A percentile compares a stretch with the other conserved stretches of the same genome.
Conservation (phyloP, 2,113 vertebrate species). For the Bubalus kerabau region DNA sequence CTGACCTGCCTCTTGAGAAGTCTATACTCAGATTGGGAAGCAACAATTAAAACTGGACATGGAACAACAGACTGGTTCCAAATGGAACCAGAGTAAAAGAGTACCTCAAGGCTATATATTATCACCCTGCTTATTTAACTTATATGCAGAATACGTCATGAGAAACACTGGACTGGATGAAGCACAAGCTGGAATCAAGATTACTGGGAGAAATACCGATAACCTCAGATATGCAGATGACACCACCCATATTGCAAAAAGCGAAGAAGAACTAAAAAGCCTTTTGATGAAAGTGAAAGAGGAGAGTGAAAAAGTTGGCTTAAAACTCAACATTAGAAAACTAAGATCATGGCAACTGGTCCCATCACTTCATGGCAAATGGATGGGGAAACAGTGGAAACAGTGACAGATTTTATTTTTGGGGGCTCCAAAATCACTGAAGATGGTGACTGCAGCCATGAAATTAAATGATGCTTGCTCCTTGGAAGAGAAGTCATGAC, state of each 20-base stretch:
- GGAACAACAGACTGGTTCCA: not conserved
- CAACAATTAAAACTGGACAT: not conserved
- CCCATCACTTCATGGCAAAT: not conserved
- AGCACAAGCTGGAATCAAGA: not conserved
- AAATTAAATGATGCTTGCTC: not conserved
- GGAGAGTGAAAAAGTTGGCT: not conserved
- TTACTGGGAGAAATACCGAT: not conserved
- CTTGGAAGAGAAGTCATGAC: not conserved
- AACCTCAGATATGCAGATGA: not conserved
- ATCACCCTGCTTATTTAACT: not conserved
- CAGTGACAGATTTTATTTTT: not conserved
- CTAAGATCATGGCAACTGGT: not conserved
- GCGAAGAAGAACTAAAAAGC: not conserved
- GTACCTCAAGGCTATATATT: not conserved
- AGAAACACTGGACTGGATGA: not conserved
- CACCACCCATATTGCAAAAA: not conserved
- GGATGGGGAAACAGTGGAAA: not conserved
- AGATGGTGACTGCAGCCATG: not conserved
- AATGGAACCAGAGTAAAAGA: not conserved
- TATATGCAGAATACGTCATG: not conserved
- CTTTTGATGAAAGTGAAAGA: not conserved
- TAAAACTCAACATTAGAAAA: not conserved
- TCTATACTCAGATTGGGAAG: accelerated
- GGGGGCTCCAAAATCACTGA: not conserved
- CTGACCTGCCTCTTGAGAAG: not conserved